Percentiles rank a stretch among this genome's conserved stretches.
Conservation (phyloP, 2,888 invertebrate genomes). For the Pardosa pseudoannulata region DNA sequence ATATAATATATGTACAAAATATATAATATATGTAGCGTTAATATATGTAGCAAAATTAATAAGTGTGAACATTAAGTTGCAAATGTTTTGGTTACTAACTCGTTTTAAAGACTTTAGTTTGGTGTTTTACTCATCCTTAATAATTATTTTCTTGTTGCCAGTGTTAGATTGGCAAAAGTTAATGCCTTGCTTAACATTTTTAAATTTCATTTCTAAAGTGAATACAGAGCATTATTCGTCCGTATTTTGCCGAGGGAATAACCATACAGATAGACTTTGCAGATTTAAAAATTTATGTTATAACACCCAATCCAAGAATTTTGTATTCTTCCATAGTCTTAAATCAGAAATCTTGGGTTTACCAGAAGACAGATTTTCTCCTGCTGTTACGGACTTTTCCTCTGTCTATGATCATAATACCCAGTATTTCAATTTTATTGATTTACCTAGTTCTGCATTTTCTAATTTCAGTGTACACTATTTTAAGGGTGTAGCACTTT, state of each 20-base stretch:
- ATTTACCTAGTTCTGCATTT: conserved; percentile 75
- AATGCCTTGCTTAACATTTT: too few relatives aligned
- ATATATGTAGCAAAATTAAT: too few relatives aligned
- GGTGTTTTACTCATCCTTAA: too few relatives aligned
- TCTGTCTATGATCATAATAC: conserved; percentile 78
- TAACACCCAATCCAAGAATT: conserved; percentile 76
- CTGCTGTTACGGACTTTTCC: conserved; percentile 77
- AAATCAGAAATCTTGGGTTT: conserved; percentile 77
- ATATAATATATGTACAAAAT: too few relatives aligned
- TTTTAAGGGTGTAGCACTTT: conserved; percentile 75
- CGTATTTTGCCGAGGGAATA: conserved; percentile 75
- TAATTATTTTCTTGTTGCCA: too few relatives aligned
- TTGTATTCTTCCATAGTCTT: conserved; percentile 77
- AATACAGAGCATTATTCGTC: conserved; percentile 68
- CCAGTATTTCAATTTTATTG: conserved; percentile 76
- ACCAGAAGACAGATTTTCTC: conserved; percentile 75
- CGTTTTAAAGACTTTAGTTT: too few relatives aligned
- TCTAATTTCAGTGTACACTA: conserved; percentile 74
- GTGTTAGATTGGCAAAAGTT: too few relatives aligned
- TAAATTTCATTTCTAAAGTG: too few relatives aligned
- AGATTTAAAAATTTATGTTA: conserved; percentile 79
- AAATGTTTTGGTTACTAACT: too few relatives aligned
- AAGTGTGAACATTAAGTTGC: too few relatives aligned
- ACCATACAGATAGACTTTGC: conserved; percentile 76
- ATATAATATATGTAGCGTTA: too few relatives aligned